Conservation (phyloP, 2,888 invertebrate genomes). For the Limnephilus auricula region DNA sequence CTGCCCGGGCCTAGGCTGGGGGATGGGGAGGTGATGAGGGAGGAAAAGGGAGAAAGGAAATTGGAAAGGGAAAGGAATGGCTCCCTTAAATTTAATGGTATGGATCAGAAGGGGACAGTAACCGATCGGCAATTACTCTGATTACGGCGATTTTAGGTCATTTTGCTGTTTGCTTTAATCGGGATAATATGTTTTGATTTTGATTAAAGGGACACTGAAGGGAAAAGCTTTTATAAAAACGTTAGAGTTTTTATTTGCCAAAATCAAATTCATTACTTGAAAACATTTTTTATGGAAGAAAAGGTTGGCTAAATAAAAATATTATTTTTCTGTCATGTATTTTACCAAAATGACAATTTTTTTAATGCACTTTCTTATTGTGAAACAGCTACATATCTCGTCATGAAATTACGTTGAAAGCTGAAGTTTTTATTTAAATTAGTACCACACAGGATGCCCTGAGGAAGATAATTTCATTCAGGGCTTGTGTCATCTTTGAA, state of each 20-base stretch:
- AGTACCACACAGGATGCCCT: too few species aligned
- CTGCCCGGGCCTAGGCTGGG: not conserved
- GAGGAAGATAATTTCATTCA: too few species aligned
- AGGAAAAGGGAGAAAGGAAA: not conserved
- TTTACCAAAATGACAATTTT: too few species aligned
- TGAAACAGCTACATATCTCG: too few species aligned
- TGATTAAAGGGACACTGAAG: not conserved
- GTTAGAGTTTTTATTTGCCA: not conserved
- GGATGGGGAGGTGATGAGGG: not conserved
- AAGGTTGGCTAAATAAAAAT: too few species aligned
- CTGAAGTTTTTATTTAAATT: too few species aligned
- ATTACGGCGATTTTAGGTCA: not conserved
- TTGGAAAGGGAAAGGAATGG: not conserved
- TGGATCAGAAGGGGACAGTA: slow-evolving; percentile 20
- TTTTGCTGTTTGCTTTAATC: not conserved
- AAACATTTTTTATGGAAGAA: too few species aligned
- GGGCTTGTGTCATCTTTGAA: too few species aligned
- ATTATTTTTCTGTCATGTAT: too few species aligned
- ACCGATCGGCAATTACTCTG: slow-evolving; percentile 12
- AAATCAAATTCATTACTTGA: not conserved
- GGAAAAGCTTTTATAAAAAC: not conserved
- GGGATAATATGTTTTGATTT: slow-evolving; percentile 8
- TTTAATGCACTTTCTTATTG: too few species aligned
- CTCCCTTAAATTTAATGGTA: slow-evolving; percentile 22
- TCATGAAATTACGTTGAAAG: too few species aligned